Evolutionary conservation across 2,888 invertebrate genomes (phyloP).

Genomic region (Drosophila acutilabella): DNA sequence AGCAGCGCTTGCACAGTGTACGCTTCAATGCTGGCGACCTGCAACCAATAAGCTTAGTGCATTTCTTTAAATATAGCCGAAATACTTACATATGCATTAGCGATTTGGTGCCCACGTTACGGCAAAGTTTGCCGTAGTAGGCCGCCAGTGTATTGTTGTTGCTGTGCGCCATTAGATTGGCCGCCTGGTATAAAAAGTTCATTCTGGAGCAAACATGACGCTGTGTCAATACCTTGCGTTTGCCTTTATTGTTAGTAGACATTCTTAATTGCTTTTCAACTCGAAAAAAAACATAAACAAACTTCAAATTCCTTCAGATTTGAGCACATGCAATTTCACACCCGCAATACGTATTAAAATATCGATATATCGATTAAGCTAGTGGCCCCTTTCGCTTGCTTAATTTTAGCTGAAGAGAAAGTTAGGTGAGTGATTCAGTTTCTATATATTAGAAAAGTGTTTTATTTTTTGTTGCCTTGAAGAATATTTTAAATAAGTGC

Average conservation of each 20-base stretch:
- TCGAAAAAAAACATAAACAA: background rate
- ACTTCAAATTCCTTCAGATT: background rate
- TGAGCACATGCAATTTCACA: background rate
- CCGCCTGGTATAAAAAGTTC: conserved; percentile 85
- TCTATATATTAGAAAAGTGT: no score
- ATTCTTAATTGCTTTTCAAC: background rate
- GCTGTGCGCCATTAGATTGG: conserved; percentile 81
- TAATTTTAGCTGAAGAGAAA: no score
- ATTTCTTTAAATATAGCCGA: background rate
- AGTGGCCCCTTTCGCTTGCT: no score
- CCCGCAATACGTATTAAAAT: no score
- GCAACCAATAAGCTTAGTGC: background rate
- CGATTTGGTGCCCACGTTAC: conserved; percentile 82
- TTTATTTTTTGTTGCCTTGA: no score
- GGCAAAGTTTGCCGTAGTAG: conserved; percentile 83
- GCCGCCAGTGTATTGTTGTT: conserved; percentile 79
- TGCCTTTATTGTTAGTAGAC: conserved; percentile 38
- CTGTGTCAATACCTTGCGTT: conserved; percentile 52
- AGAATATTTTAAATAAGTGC: no score
- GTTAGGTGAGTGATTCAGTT: no score
- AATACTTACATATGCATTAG: conserved; percentile 82
- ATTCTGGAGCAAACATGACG: conserved; percentile 68
- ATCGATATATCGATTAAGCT: no score
- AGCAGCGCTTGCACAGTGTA: conserved; percentile 83
- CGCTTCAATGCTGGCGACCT: conserved; percentile 84